phyloP scores from a whole-genome alignment of 2,888 invertebrate species.

The Sesia bembeciformis region DNA sequence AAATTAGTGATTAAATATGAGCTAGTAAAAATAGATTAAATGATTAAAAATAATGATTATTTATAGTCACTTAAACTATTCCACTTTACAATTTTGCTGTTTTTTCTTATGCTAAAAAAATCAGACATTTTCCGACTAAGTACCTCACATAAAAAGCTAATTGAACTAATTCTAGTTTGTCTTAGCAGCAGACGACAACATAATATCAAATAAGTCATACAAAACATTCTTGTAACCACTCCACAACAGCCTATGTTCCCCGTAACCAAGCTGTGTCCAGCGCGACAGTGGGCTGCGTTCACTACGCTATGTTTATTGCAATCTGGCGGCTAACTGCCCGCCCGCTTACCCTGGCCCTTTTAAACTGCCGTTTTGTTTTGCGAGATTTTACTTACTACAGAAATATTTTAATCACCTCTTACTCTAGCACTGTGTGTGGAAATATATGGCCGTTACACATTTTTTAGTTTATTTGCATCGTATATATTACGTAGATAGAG shows the following conservation, averaged over 20 bases:
- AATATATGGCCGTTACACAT: neutral
- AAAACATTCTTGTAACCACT: slow-evolving; percentile 11
- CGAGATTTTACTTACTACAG: slow-evolving; percentile 21
- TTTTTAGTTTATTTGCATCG: neutral
- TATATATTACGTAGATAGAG: neutral
- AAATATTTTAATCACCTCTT: neutral
- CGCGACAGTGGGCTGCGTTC: slow-evolving; percentile 51
- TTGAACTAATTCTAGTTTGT: too few species aligned
- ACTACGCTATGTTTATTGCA: slow-evolving; percentile 67
- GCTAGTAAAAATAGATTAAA: too few species aligned
- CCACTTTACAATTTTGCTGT: too few species aligned
- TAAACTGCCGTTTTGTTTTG: slow-evolving; percentile 49
- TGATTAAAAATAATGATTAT: too few species aligned
- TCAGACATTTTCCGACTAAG: too few species aligned
- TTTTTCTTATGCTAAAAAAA: too few species aligned
- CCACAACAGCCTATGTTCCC: slow-evolving; percentile 25
- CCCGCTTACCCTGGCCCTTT: slow-evolving; percentile 49
- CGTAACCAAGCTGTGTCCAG: slow-evolving; percentile 58
- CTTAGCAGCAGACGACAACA: too few species aligned
- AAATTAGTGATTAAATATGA: too few species aligned
- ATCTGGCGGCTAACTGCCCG: slow-evolving; percentile 67
- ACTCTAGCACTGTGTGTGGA: neutral
- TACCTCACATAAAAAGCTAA: too few species aligned
- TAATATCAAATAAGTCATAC: neutral
- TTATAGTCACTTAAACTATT: too few species aligned